Conservation (phyloP, 2,888 invertebrate species). For the Automeris io region DNA sequence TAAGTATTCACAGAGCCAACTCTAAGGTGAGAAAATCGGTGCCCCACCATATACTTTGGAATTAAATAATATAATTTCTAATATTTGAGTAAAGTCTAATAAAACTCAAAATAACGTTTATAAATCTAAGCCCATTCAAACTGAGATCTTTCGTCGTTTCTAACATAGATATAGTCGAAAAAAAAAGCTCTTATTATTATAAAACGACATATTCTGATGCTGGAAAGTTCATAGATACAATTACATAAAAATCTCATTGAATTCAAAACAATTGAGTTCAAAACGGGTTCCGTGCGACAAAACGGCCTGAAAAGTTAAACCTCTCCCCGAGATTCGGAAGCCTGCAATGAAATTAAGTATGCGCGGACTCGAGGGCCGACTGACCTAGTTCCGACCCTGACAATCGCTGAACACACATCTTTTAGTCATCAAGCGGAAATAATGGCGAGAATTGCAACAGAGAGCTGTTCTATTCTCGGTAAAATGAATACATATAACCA, state of each 20-base stretch:
- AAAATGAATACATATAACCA: no score
- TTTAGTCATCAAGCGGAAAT: slow-evolving; percentile 23
- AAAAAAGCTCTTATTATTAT: no score
- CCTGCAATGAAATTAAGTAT: slow-evolving; percentile 36
- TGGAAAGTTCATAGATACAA: not conserved
- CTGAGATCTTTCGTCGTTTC: no score
- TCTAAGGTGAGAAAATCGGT: no score
- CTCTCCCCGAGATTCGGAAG: slow-evolving; percentile 10
- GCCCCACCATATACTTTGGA: no score
- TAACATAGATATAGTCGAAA: no score
- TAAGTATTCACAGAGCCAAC: no score
- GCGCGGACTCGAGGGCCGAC: slow-evolving; percentile 18
- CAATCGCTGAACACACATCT: slow-evolving; percentile 32
- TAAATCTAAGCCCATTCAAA: no score
- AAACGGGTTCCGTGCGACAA: not conserved
- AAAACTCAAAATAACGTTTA: no score
- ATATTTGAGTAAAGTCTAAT: no score
- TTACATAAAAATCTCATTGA: not conserved
- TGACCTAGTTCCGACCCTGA: slow-evolving; percentile 32
- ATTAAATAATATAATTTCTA: no score
- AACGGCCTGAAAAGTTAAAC: slow-evolving; percentile 7
- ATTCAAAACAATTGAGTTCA: not conserved
- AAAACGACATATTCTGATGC: no score
- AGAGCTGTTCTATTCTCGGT: slow-evolving; percentile 13
- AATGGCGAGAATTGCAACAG: slow-evolving; percentile 16